These are phyloP conservation scores for Eupeodes corollae DNA, from an alignment of 1,140 invertebrate genomes.

Conservation along the genomic window DNA sequence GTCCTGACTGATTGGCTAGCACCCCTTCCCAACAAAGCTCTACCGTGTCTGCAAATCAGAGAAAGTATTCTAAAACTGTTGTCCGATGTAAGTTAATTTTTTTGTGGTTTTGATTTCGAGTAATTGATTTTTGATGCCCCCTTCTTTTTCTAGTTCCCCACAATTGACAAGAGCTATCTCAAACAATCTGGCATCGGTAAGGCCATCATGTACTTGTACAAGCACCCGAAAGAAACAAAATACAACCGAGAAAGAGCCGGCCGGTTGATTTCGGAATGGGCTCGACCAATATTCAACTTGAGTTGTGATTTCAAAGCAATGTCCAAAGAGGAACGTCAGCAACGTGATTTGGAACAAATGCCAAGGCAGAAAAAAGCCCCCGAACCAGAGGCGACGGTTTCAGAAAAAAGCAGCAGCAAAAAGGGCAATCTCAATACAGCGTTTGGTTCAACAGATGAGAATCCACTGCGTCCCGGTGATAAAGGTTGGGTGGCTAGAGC, in stretches of 20 bases:
- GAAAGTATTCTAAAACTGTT: slow-evolving; percentile 81
- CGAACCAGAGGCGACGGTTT: slow-evolving; percentile 24
- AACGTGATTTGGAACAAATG: slow-evolving; percentile 82
- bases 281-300: slow-evolving; percentile 90
- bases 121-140: not conserved
- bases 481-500: slow-evolving; percentile 91
- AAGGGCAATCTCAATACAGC: slow-evolving; percentile 50
- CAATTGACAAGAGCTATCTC: slow-evolving; percentile 75
- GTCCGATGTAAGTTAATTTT: slow-evolving; percentile 67
- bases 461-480: slow-evolving; percentile 74
- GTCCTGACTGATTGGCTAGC: slow-evolving; percentile 96
- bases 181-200: slow-evolving; percentile 94
- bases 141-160: slow-evolving; percentile 69
- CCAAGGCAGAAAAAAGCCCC: slow-evolving; percentile 52
- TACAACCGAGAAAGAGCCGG: slow-evolving; percentile 83
- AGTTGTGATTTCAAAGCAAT: slow-evolving; percentile 90
- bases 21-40: slow-evolving; percentile 90
- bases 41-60: slow-evolving; percentile 86
- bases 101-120: not conserved
- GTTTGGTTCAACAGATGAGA: slow-evolving; percentile 20
- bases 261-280: slow-evolving; percentile 92
- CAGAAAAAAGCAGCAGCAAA: slow-evolving; percentile 35
- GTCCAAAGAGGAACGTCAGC: slow-evolving; percentile 74
- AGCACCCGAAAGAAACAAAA: slow-evolving; percentile 95
- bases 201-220: slow-evolving; percentile 98